Evolutionary conservation across 2,888 invertebrate species (phyloP), one percentile per base, ranked within the genome.

Genomic region (Eristalis pertinax): DNA sequence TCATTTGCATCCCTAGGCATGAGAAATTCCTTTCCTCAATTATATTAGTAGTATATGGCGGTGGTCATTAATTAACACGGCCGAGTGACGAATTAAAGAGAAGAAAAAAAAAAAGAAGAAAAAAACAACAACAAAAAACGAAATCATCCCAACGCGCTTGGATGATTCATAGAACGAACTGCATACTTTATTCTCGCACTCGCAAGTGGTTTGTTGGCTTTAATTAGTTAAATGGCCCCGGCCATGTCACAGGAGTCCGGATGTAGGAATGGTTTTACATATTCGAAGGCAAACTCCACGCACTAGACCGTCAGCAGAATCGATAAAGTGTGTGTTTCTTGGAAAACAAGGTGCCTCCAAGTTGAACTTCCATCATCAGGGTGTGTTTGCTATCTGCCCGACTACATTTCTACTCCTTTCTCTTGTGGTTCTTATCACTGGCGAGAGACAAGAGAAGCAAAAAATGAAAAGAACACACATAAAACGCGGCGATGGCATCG

Each of bases 191-290:
- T 35, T 8, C 32, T 43, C 65, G 15, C 58, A 69, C 77, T 77
- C 73, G 38, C 70, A 83, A 83, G 78, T 85, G 84, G 84, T 85
- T 76, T 75, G 84, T 32, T 72, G 50, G 58, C 43, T 86, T 78
- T 56, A 82, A 81, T 77, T 69, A 77, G 67, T 64, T 75, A 64
- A 81, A 81, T 74, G 80, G 50, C 50, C 24, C 19, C 41, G 56
- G 13, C 24, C 13, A 26, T 60, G 26, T 60, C 60, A 35, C 32
- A 69, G 43, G 63, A 43, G 32, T 10, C 11, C 64, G 29, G 50
- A 5, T 29, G 15, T 22, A 10, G 63, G 43, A 50, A 67, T 82
- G 62, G 64, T 64, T 35, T 32, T n/a, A 10, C 50, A 10, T 60
- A 60, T 82, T 75, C 19, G 32, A 65, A 5, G 64, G 35, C 22